A percentile compares a stretch with the other conserved stretches of the same genome.
Conservation (phyloP, 2,113 vertebrate genomes). For the Anolis sagrei region DNA sequence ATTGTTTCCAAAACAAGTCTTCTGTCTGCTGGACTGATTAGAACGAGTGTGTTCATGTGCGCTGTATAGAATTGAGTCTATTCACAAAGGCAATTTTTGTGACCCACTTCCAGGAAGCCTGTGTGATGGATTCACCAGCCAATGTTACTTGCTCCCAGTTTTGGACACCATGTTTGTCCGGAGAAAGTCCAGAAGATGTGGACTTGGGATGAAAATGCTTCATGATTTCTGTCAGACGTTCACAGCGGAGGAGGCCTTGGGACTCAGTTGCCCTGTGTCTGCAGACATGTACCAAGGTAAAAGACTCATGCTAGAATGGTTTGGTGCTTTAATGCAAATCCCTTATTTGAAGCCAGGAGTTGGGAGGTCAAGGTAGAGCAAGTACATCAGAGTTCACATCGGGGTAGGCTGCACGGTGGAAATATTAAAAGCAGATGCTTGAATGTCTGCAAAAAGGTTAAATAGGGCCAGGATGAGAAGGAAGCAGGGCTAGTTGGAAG, state of each 20-base stretch:
- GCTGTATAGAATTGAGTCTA: neutral
- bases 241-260: constrained; percentile 80
- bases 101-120: constrained; percentile 80
- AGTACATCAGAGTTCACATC: too few relatives aligned
- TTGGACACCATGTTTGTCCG: constrained; percentile 90
- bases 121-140: constrained; percentile 72
- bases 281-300: constrained; percentile 87
- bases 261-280: constrained; percentile 89
- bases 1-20: neutral
- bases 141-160: constrained; percentile 86
- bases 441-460: too few relatives aligned
- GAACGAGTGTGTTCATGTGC: neutral
- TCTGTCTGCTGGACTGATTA: neutral
- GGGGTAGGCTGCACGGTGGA: too few relatives aligned
- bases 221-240: constrained; percentile 87
- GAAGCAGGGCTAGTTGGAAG: too few relatives aligned
- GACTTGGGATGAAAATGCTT: constrained; percentile 86
- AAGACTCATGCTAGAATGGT: neutral
- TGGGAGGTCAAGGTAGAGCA: neutral
- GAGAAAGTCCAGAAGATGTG: constrained; percentile 76
- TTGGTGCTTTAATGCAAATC: too few relatives aligned
- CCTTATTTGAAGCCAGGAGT: neutral
- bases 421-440: too few relatives aligned
- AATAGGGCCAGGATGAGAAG: neutral
- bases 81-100: neutral